Evolutionary conservation across 2,888 invertebrate species (phyloP).

Genomic region (Danaus chrysippus): DNA sequence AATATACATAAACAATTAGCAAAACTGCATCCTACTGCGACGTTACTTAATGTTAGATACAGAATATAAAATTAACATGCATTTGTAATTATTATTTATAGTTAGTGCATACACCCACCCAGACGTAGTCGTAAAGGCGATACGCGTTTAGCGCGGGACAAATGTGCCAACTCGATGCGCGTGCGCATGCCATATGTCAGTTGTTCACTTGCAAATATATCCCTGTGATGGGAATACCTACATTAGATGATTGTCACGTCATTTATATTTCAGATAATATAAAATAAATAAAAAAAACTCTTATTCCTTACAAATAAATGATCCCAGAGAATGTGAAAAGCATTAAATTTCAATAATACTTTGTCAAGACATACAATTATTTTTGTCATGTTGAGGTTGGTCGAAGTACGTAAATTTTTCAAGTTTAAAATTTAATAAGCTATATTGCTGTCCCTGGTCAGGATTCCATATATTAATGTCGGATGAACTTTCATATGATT

Average conservation of each 20-base stretch:
- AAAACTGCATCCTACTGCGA: no score
- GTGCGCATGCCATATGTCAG: slow-evolving; percentile 48
- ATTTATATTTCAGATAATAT: slow-evolving; percentile 1
- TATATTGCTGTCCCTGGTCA: no score
- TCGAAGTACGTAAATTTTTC: no score
- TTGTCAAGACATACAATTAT: no score
- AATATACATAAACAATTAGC: no score
- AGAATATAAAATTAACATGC: background rate
- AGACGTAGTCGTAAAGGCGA: slow-evolving; percentile 43
- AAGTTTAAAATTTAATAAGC: no score
- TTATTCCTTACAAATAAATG: background rate
- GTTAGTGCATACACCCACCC: slow-evolving; percentile 9
- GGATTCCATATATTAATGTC: no score
- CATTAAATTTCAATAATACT: no score
- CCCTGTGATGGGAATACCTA: slow-evolving; percentile 20
- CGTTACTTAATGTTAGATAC: no score
- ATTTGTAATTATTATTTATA: slow-evolving; percentile 4
- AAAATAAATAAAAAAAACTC: background rate
- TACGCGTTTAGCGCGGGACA: slow-evolving; percentile 43
- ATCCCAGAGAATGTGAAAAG: no score
- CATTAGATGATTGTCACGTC: slow-evolving; percentile 9
- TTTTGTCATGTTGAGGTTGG: no score
- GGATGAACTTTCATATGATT: background rate
- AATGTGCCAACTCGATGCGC: slow-evolving; percentile 50
- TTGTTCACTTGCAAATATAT: slow-evolving; percentile 35